These are phyloP conservation scores for Micrasema longulum DNA, from an alignment of 1,140 invertebrate species.

Conservation along the genomic window DNA sequence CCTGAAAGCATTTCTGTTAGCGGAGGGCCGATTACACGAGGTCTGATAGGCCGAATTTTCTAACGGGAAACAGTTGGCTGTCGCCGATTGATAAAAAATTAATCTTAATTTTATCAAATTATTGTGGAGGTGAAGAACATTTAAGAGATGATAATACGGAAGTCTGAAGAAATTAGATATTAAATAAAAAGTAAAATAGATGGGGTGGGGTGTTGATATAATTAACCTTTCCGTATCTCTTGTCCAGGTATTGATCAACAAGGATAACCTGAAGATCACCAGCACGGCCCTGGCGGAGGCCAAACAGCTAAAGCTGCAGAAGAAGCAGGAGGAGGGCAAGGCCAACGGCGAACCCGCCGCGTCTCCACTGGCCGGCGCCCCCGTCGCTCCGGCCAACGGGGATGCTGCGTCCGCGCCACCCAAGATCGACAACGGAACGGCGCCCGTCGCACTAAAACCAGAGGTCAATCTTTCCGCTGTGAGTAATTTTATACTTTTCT, in stretches of 20 bases:
- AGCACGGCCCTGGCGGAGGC: slow-evolving; percentile 40
- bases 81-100: no score
- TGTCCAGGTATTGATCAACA: slow-evolving; percentile 52
- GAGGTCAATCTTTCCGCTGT: slow-evolving; percentile 2
- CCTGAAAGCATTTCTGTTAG: no score
- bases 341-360: slow-evolving; percentile 55
- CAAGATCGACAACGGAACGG: slow-evolving; percentile 6
- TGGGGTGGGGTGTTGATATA: no score
- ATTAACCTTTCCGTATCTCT: no score
- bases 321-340: slow-evolving; percentile 18
- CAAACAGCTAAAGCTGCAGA: slow-evolving; percentile 36
- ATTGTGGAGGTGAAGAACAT: no score
- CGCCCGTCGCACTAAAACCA: not conserved
- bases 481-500: not conserved
- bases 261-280: slow-evolving; percentile 48
- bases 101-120: no score
- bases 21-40: no score
- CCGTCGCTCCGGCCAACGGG: not conserved
- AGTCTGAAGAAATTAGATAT: no score
- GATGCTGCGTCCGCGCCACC: slow-evolving; percentile 66
- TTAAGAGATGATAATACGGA: no score
- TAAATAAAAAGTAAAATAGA: no score
- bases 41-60: no score
- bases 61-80: no score
- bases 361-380: slow-evolving; percentile 17